Percentiles rank a stretch among this genome's conserved stretches.
These are phyloP conservation scores for Sternarchorhynchus goeldii DNA, from an alignment of 2,797 vertebrate genomes.

Conservation along the genomic window DNA sequence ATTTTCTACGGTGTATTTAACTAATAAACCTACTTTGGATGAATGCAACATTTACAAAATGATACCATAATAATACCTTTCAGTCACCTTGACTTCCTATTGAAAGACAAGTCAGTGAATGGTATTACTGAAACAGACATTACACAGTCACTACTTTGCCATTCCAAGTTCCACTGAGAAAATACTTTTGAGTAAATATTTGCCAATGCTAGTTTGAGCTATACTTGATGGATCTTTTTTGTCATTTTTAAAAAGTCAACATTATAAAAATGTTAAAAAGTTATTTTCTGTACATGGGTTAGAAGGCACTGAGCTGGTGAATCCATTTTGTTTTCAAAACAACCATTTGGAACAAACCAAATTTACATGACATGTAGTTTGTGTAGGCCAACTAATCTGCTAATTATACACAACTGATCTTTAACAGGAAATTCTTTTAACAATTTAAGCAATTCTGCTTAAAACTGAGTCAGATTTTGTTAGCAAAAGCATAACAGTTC, in stretches of 20 bases:
- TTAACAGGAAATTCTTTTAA: background rate
- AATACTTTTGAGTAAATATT: background rate
- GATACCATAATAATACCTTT: too few relatives aligned
- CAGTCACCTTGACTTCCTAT: too few relatives aligned
- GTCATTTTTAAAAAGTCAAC: background rate
- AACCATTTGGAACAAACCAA: too few relatives aligned
- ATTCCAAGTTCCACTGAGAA: background rate
- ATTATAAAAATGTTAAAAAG: background rate
- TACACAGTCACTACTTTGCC: background rate
- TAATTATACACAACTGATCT: background rate
- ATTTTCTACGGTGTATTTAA: too few relatives aligned
- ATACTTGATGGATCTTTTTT: background rate
- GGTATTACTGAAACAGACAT: too few relatives aligned
- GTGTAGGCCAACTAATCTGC: background rate
- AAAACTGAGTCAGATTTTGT: slow-evolving; percentile 9
- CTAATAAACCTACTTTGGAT: too few relatives aligned
- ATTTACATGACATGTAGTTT: background rate
- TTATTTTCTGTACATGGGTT: too few relatives aligned
- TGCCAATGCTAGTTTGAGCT: background rate
- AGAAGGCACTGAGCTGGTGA: too few relatives aligned
- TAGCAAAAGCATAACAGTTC: slow-evolving; percentile 13
- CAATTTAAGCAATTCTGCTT: background rate
- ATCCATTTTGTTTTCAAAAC: too few relatives aligned
- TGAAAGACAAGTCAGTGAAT: too few relatives aligned
- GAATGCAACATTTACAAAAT: too few relatives aligned